A percentile compares a stretch with the other conserved stretches of the same genome.
phyloP scores from a whole-genome alignment of 2,113 vertebrate genomes.

The Nansenia antarctica region DNA sequence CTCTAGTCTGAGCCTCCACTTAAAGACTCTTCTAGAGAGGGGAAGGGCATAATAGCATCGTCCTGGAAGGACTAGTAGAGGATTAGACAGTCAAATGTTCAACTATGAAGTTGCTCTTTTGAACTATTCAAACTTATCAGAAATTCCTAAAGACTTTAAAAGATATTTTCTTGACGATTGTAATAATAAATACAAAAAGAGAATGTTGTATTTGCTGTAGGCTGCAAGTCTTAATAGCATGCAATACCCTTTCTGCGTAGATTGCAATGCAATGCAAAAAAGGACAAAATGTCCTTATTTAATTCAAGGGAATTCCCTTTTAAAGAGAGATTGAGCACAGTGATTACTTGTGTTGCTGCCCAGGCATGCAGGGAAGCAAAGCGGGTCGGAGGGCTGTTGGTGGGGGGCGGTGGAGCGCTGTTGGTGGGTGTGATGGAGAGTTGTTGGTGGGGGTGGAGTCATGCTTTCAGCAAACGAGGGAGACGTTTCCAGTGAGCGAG shows the following conservation, averaged over 20 bases:
- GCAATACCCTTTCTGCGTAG: too few relatives aligned
- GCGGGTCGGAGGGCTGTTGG: slow-evolving; percentile 16
- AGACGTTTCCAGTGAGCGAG: background rate
- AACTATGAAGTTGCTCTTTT: too few relatives aligned
- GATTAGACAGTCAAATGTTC: background rate
- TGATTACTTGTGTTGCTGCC: background rate
- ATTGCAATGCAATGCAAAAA: too few relatives aligned
- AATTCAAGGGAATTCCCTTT: background rate
- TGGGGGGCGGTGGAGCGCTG: too few relatives aligned
- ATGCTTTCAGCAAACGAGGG: slow-evolving; percentile 6
- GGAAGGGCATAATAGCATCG: background rate
- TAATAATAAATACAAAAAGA: too few relatives aligned
- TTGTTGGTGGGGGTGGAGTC: slow-evolving; percentile 18
- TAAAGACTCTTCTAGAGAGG: background rate
- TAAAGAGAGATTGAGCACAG: background rate
- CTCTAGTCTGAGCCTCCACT: background rate
- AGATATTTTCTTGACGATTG: too few relatives aligned
- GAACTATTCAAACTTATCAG: background rate
- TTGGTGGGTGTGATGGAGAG: too few relatives aligned
- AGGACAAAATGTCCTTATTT: background rate
- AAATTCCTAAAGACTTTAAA: too few relatives aligned
- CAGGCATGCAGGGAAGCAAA: slow-evolving; percentile 15
- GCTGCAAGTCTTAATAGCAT: too few relatives aligned
- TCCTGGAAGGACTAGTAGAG: background rate
- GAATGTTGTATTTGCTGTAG: too few relatives aligned